Evolutionary conservation across 2,888 invertebrate genomes (phyloP).

Genomic region (Protonemura montana): DNA sequence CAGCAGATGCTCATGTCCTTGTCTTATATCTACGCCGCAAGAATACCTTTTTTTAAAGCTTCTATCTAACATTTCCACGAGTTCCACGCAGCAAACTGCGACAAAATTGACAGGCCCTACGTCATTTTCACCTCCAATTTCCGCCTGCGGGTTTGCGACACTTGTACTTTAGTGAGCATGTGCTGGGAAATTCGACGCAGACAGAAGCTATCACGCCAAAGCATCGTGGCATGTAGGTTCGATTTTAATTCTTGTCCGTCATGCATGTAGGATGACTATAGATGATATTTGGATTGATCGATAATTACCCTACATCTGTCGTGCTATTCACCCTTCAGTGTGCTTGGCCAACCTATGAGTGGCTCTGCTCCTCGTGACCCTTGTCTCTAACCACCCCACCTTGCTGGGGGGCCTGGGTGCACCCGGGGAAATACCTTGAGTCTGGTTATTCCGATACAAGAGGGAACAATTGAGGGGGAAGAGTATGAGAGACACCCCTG

Average conservation of each 20-base stretch:
- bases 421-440: background rate
- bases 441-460: background rate
- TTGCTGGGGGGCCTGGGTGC: background rate
- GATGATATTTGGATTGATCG: background rate
- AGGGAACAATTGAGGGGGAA: background rate
- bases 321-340: background rate
- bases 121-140: background rate
- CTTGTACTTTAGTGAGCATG: background rate
- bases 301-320: conserved; percentile 13
- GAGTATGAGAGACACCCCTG: background rate
- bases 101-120: background rate
- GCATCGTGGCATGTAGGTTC: background rate
- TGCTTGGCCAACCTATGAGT: background rate
- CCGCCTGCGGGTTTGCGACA: background rate
- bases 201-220: background rate
- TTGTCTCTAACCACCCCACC: background rate
- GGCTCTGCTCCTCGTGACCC: background rate
- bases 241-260: background rate
- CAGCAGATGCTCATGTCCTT: background rate
- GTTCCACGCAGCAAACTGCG: background rate
- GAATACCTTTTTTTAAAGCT: background rate
- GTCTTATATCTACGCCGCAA: background rate
- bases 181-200: background rate
- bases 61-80: background rate
- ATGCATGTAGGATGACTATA: background rate